Base-by-base conservation (phyloP, 2,113 vertebrate genomes). In the Chascanopsetta lugubris region DNA sequence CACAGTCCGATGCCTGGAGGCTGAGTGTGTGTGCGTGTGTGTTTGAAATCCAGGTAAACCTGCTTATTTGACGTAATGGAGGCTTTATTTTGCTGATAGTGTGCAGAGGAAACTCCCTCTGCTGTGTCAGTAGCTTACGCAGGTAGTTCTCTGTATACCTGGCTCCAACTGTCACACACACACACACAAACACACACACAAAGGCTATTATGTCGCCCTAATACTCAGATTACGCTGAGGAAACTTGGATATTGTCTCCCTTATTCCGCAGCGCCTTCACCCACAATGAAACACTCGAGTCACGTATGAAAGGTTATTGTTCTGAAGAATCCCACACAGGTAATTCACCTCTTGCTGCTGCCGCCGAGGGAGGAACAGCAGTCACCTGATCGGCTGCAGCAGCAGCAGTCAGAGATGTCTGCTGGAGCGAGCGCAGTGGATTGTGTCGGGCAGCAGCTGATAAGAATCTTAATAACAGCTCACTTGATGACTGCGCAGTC, bases 381-480 rank as follows among this genome's bases (percentile, higher is more conserved):
- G 69, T 64, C 27, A 36, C 65, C 65, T 75, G 76, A 72, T 80
- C 43, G 53, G 27, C 77, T 61, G 30, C 12, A 38, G 43, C 54
- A 75, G 79, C 66, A 62, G 21, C 40, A 49, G 65, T 59, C 43
- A 38, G 58, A 72, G 11, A 20, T 64, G 61, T 12, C 26, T 69
- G 26, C 56, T 69, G 80, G 54, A 58, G 70, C 48, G 50, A 77
- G 71, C 68, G 62, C 54, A 69, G 71, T 61, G 68, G 70, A 71
- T 78, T 61, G 32, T 80, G 69, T 83, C 77, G 66, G 20, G 40
- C 58, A 53, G 76, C 47, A 77, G 69, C 83, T 83, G 86, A 81
- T 79, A 64, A 47, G 86, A 87, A 87, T 85, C 77, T 83, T 79
- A 85, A 86, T 83, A 63, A 70, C 25, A 11, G 65, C 71, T 54